Evolutionary conservation across 2,797 vertebrate species (phyloP), one percentile per base, ranked within the genome.

Genomic region (Myotis findleyi): DNA sequence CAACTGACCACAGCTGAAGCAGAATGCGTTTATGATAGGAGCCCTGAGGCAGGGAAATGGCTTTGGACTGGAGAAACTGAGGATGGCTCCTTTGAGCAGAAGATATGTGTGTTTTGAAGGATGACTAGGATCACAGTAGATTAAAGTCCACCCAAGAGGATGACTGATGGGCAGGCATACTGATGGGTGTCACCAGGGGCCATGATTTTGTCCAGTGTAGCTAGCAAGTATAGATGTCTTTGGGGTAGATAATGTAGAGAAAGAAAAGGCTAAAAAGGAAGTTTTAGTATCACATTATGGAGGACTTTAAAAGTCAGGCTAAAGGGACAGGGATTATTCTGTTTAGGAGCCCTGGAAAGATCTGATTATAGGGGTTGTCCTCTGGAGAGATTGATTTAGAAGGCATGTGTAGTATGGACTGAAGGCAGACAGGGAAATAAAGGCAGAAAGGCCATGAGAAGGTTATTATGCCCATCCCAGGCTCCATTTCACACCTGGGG

Each of bases 251-350:
- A 8, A 73, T 18, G 21, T 27, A 69, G 30, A 75, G 47, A 86
- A 75, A 41, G 30, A 25, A 33, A 80, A 68, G 9, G 2, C 55
- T 80, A 4, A 30, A 41, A 57, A 81, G 38, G 21, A 89, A 89
- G n/a, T 38, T 44, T 92, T 91, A 62, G 4, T 33, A 38, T 82
- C 49, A 18, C n/a, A 27, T 20, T 36, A 25, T 11, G 23, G 59
- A 87, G 16, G 21, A 64, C 12, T 55, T 93, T 41, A 76, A 51
- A 79, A 81, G 41, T 92, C 44, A 71, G 33, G 23, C 10, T 38
- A 27, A 71, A 64, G 6, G 10, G 30, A 25, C 7, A 36, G 62
- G 57, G 85, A 51, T 38, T 44, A 66, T 41, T 57, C 73, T 59
- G 16, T 44, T 64, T 57, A 62, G 51, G 33, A 75, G 10, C 18